phyloP scores from a whole-genome alignment of 2,797 vertebrate species.

The Loris lydekkerianus region DNA sequence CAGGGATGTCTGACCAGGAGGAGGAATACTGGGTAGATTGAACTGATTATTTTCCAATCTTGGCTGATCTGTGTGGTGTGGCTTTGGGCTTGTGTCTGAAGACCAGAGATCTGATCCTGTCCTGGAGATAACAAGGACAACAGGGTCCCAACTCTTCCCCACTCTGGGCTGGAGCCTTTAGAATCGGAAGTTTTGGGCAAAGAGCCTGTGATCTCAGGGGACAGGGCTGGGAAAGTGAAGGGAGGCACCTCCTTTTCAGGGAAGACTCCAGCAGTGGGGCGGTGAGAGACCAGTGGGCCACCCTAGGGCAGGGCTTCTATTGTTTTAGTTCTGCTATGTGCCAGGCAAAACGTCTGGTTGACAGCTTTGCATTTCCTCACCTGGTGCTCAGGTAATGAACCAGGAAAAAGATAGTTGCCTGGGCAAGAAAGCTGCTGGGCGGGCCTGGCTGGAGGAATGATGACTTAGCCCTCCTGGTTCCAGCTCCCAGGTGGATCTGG shows the following conservation, averaged over 20 bases:
- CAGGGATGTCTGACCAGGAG: neutral
- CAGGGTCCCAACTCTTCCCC: neutral
- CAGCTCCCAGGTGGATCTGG: neutral
- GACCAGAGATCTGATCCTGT: neutral
- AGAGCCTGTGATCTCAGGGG: neutral
- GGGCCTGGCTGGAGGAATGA: neutral
- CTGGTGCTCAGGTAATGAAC: constrained; percentile 41
- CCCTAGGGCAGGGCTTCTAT: neutral
- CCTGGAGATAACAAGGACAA: neutral
- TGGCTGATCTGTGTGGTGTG: neutral
- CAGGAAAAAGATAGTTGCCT: constrained; percentile 44
- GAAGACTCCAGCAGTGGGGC: neutral
- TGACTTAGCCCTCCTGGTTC: constrained; percentile 3
- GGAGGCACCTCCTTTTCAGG: neutral
- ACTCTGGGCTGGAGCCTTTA: neutral
- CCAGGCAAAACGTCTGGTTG: neutral
- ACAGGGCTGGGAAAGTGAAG: neutral
- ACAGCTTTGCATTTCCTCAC: neutral
- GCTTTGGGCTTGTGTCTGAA: neutral
- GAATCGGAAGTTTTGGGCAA: neutral
- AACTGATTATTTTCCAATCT: neutral
- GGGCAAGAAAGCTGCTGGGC: neutral
- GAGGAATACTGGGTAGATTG: neutral
- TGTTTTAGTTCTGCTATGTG: neutral
- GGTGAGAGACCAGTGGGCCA: neutral